These are phyloP conservation scores for Nematopogon swammerdamellus DNA, from an alignment of 2,888 invertebrate species.

Conservation along the genomic window DNA sequence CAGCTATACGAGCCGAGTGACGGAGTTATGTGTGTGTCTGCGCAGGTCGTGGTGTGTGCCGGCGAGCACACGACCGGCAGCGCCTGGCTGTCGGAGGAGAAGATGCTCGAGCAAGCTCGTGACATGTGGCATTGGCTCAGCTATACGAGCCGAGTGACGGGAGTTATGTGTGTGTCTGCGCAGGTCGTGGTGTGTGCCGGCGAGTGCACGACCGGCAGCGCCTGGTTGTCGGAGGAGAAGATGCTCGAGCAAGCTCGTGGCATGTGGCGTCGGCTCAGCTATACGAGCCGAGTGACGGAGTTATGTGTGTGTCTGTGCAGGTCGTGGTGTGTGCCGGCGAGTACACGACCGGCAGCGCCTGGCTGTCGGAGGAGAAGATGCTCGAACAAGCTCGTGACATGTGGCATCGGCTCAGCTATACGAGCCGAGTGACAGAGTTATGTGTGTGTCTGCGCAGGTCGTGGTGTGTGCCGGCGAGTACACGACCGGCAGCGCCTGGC, in stretches of 20 bases:
- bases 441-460: constrained; percentile 37
- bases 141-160: too few species aligned
- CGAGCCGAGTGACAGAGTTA: constrained; percentile 69
- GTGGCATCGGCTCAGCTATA: constrained; percentile 81
- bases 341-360: constrained; percentile 75
- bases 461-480: constrained; percentile 84
- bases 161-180: not conserved
- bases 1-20: too few species aligned
- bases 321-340: constrained; percentile 83
- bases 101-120: constrained; percentile 67
- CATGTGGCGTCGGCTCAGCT: constrained; percentile 80
- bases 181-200: constrained; percentile 79
- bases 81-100: constrained; percentile 69
- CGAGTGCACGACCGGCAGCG: constrained; percentile 77
- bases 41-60: constrained; percentile 72
- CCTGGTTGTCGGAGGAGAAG: constrained; percentile 69
- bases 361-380: constrained; percentile 67
- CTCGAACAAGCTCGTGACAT: constrained; percentile 73
- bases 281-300: too few species aligned
- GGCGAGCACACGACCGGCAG: constrained; percentile 82
- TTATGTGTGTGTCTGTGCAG: constrained; percentile 15
- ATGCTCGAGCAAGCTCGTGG: constrained; percentile 69
- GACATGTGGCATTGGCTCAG: constrained; percentile 83
- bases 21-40: not conserved
- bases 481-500: constrained; percentile 76